phyloP scores from a whole-genome alignment of 2,113 vertebrate species.

The Prietella phreatophila region DNA sequence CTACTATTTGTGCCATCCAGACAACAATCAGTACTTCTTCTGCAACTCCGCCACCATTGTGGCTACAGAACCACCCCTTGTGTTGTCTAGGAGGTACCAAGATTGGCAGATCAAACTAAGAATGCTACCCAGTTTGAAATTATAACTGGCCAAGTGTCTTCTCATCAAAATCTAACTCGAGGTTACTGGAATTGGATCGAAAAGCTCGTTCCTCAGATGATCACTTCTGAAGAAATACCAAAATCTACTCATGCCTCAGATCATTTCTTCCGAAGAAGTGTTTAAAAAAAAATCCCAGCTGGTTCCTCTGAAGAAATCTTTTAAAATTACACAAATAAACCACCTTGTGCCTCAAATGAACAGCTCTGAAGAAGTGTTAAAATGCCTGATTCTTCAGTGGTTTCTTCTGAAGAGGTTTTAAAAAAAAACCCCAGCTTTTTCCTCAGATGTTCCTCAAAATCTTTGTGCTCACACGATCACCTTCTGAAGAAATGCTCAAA shows the following conservation, averaged over 20 bases:
- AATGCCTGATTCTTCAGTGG: neutral
- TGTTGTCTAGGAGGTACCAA: neutral
- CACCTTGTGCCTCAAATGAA: neutral
- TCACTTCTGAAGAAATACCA: neutral
- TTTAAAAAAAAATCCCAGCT: neutral
- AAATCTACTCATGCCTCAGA: neutral
- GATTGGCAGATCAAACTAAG: neutral
- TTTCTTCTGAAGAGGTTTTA: neutral
- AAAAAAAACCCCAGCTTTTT: neutral
- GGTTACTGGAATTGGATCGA: neutral
- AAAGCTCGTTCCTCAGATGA: neutral
- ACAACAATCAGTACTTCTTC: neutral
- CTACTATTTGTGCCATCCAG: neutral
- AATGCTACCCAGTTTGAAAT: neutral
- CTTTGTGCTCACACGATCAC: neutral
- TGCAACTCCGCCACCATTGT: neutral
- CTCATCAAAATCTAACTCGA: neutral
- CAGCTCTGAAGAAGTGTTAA: neutral
- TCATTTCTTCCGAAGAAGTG: neutral
- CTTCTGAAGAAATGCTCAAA: neutral
- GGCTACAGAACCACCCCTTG: neutral
- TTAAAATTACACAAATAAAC: neutral
- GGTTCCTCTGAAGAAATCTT: neutral
- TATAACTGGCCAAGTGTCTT: neutral
- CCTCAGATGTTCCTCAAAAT: neutral